A percentile compares a stretch with the other conserved stretches of the same genome.
These are phyloP conservation scores for Cosmopolites sordidus DNA, from an alignment of 2,888 invertebrate species.

Conservation along the genomic window DNA sequence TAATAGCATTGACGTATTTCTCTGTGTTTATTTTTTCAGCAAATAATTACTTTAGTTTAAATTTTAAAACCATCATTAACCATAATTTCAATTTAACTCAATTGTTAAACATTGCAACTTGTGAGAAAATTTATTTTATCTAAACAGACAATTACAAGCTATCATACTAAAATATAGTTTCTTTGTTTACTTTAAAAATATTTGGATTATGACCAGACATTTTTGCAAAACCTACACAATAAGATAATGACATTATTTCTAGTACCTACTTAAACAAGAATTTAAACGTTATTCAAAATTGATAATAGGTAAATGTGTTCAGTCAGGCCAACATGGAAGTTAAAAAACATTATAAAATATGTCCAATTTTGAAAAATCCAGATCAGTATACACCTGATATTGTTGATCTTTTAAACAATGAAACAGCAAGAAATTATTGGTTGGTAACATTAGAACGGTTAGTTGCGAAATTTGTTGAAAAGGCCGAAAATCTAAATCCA, in stretches of 20 bases:
- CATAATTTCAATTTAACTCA: neutral
- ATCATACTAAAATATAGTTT: neutral
- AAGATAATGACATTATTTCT: slow-evolving; percentile 1
- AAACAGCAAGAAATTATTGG: slow-evolving; percentile 88
- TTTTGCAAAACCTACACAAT: neutral
- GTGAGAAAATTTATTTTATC: neutral
- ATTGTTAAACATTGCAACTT: neutral
- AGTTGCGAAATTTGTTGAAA: slow-evolving; percentile 77
- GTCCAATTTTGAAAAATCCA: slow-evolving; percentile 74
- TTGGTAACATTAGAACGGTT: slow-evolving; percentile 84
- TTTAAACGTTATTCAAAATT: neutral
- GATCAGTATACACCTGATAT: slow-evolving; percentile 86
- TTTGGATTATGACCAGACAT: too few relatives aligned
- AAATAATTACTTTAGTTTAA: slow-evolving; percentile 1
- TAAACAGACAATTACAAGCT: neutral
- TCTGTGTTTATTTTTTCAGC: neutral
- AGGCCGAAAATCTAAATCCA: slow-evolving; percentile 76
- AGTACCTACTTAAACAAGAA: neutral
- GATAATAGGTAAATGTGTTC: slow-evolving; percentile 5
- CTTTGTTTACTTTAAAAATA: neutral
- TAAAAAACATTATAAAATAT: slow-evolving; percentile 47
- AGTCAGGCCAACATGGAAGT: slow-evolving; percentile 10
- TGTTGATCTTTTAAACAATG: slow-evolving; percentile 80
- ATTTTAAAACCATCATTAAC: neutral
- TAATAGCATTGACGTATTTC: too few relatives aligned